Evolutionary conservation across 2,888 invertebrate genomes (phyloP).

Genomic region (Drosophila melanosoma): DNA sequence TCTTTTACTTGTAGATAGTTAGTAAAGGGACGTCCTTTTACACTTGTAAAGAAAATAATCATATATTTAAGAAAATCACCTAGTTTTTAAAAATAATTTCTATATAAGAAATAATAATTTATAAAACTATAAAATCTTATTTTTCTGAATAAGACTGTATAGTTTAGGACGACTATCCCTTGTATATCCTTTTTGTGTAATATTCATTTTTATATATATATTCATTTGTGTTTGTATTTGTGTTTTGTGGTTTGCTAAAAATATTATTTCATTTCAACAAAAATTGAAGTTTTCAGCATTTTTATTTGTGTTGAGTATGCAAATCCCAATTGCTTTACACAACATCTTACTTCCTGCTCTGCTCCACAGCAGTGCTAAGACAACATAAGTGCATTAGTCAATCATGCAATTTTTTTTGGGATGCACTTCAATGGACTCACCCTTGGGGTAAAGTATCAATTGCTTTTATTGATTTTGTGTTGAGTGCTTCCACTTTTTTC

Average conservation of each 20-base stretch:
- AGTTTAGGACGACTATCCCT: neutral
- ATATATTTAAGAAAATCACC: neutral
- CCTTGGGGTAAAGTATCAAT: slow-evolving; percentile 63
- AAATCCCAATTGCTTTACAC: slow-evolving; percentile 54
- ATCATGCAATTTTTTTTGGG: slow-evolving; percentile 63
- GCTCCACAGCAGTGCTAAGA: slow-evolving; percentile 27
- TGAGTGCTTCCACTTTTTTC: slow-evolving; percentile 29
- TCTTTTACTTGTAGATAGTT: too few species aligned
- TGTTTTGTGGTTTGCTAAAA: slow-evolving; percentile 26
- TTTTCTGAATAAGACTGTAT: neutral
- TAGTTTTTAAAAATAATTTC: neutral
- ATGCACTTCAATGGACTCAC: slow-evolving; percentile 39
- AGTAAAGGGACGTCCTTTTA: neutral
- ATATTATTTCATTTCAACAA: slow-evolving; percentile 30
- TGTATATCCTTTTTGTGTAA: neutral
- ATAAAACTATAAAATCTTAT: neutral
- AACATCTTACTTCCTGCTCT: slow-evolving; percentile 30
- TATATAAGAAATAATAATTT: neutral
- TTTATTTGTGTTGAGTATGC: slow-evolving; percentile 56
- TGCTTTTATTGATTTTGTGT: slow-evolving; percentile 69
- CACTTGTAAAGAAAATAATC: neutral
- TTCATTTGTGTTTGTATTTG: slow-evolving; percentile 8
- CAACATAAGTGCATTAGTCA: slow-evolving; percentile 72
- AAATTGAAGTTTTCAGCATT: slow-evolving; percentile 28
- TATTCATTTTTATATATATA: neutral